Conservation (phyloP, 2,888 invertebrate genomes). For the Nemurella pictetii region DNA sequence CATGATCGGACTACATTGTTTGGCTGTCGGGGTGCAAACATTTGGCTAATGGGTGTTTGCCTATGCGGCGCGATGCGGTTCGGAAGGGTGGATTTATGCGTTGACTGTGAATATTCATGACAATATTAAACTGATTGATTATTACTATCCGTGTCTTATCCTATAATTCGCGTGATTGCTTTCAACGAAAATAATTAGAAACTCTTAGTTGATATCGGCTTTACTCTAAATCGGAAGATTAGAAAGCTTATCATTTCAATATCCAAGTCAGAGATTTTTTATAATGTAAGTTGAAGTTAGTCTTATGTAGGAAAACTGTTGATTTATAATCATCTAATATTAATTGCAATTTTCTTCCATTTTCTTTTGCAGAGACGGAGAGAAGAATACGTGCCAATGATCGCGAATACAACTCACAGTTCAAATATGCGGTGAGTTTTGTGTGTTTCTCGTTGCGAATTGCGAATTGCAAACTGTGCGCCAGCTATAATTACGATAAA, state of each 20-base stretch:
- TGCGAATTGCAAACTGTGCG: no score
- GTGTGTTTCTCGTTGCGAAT: not conserved
- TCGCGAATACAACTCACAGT: conserved; percentile 92
- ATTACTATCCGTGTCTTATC: no score
- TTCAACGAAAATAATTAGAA: no score
- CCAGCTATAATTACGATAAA: no score
- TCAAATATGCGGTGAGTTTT: conserved; percentile 95
- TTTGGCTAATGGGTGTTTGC: not conserved
- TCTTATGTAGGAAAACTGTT: not conserved
- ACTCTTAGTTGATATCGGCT: no score
- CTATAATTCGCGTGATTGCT: no score
- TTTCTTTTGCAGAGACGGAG: conserved; percentile 80
- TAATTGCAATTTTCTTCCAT: not conserved
- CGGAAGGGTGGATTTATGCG: not conserved
- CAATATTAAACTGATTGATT: no score
- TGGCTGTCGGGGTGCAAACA: not conserved
- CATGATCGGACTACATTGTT: not conserved
- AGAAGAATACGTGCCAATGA: conserved; percentile 96
- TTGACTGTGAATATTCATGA: no score
- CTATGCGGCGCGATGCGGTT: not conserved
- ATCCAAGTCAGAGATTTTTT: no score
- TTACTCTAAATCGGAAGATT: no score
- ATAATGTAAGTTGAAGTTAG: not conserved
- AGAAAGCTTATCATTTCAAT: no score
- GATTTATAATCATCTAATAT: no score